Conservation (phyloP, 30 jellyfish, hydroid and myxozoan species). For the Chironex yamaguchii region DNA sequence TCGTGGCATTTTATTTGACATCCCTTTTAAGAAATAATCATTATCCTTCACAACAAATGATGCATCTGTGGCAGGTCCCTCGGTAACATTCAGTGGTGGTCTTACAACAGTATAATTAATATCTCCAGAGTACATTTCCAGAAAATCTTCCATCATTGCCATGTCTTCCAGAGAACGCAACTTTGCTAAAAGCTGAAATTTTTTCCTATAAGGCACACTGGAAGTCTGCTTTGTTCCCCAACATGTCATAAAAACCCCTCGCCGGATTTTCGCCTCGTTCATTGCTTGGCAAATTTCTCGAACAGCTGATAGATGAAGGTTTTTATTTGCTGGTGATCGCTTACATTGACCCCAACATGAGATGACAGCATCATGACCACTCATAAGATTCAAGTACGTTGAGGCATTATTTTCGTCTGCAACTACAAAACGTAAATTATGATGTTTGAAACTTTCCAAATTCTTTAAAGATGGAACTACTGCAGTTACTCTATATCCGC, state of each 20-base stretch:
- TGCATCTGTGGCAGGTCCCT: constrained; percentile 22
- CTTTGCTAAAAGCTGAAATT: not conserved
- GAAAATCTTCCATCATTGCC: constrained; percentile 59
- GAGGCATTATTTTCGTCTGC: constrained; percentile 56
- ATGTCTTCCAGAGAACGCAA: constrained; percentile 37
- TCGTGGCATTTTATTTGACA: not conserved
- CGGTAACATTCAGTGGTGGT: constrained; percentile 9
- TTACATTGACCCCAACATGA: constrained; percentile 63
- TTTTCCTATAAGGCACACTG: not conserved
- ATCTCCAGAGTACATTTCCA: not conserved
- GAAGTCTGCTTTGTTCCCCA: not conserved
- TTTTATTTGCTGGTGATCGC: not conserved
- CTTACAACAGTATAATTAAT: constrained; percentile 53
- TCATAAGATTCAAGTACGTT: constrained; percentile 38
- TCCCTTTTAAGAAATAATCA: constrained; percentile 19
- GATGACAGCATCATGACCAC: constrained; percentile 66
- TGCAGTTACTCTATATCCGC: constrained; percentile 63
- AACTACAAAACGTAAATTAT: constrained; percentile 27
- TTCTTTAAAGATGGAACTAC: constrained; percentile 55
- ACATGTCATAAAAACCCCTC: not conserved
- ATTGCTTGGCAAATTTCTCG: constrained; percentile 61
- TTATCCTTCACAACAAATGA: constrained; percentile 5
- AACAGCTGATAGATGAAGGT: constrained; percentile 16
- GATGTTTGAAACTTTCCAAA: constrained; percentile 41
- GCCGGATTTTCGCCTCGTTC: not conserved